These are phyloP conservation scores for Netelia virgata DNA, from an alignment of 2,888 invertebrate species.

Conservation along the genomic window DNA sequence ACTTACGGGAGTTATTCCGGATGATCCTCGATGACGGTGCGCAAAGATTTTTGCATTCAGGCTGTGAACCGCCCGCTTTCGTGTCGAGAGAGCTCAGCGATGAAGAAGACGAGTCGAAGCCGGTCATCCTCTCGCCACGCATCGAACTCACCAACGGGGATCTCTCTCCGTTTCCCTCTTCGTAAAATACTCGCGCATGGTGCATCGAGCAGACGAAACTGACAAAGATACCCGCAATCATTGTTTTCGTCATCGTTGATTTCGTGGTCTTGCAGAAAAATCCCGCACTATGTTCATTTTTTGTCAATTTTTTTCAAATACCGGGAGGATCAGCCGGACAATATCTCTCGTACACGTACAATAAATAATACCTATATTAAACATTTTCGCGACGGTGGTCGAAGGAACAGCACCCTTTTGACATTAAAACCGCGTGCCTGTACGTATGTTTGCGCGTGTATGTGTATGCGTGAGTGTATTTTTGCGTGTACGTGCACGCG, in stretches of 20 bases:
- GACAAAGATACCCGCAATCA: neutral
- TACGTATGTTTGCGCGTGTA: neutral
- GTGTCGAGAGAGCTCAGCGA: neutral
- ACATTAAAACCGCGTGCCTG: slow-evolving; percentile 71
- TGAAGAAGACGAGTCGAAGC: neutral
- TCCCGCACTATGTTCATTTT: neutral
- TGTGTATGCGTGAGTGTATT: neutral
- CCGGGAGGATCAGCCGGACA: neutral
- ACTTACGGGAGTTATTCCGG: neutral
- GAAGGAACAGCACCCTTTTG: slow-evolving; percentile 71
- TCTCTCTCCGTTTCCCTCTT: slow-evolving; percentile 9
- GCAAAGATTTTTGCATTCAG: too few relatives aligned
- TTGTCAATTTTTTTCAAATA: neutral
- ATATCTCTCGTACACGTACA: neutral
- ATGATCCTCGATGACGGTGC: neutral
- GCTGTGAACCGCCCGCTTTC: too few relatives aligned
- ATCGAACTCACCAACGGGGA: slow-evolving; percentile 53
- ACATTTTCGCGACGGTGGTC: slow-evolving; percentile 31
- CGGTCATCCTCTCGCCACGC: slow-evolving; percentile 49
- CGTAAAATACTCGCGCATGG: neutral
- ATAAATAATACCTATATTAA: too few relatives aligned
- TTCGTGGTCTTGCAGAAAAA: too few relatives aligned
- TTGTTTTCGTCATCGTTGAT: neutral
- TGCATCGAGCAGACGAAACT: neutral
- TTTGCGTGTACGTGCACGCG: neutral